These are phyloP conservation scores for Peromyscus attwateri DNA, from an alignment of 2,797 vertebrate genomes.

Conservation along the genomic window DNA sequence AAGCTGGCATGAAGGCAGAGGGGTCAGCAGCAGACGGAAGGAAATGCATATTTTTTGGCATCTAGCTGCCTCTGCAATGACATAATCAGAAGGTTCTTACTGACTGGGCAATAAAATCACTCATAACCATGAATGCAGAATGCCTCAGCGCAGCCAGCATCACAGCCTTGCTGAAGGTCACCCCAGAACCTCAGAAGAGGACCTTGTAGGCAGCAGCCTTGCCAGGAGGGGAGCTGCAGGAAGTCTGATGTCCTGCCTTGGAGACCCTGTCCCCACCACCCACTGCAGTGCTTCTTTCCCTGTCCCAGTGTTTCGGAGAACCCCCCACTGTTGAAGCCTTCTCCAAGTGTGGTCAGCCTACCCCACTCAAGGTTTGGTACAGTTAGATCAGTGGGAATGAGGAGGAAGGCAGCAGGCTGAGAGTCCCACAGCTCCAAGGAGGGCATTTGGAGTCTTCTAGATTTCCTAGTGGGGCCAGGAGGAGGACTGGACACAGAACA, in stretches of 20 bases:
- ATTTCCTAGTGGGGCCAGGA: neutral
- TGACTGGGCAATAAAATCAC: slow-evolving; percentile 84
- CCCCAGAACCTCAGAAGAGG: neutral
- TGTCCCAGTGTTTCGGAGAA: too few species aligned
- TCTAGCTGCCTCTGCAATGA: slow-evolving; percentile 84
- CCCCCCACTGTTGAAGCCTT: accelerated
- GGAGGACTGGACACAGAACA: too few species aligned
- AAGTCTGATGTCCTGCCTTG: neutral
- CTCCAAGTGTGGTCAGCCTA: neutral
- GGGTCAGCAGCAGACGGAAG: slow-evolving; percentile 43
- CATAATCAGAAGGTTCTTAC: slow-evolving; percentile 85
- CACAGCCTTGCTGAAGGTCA: slow-evolving; percentile 47
- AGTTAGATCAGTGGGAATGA: neutral
- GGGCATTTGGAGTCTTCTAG: neutral
- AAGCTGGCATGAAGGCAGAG: slow-evolving; percentile 79
- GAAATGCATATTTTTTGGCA: slow-evolving; percentile 78
- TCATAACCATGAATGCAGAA: slow-evolving; percentile 76
- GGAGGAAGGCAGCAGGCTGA: neutral
- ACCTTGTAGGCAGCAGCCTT: neutral
- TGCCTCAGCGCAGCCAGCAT: slow-evolving; percentile 55
- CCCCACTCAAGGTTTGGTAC: too few species aligned
- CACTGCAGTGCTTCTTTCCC: too few species aligned
- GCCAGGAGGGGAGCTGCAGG: neutral
- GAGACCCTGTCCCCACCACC: neutral
- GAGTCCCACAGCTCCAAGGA: neutral